Conservation (phyloP, 1,140 invertebrate species). For the Bradysia coprophila region DNA sequence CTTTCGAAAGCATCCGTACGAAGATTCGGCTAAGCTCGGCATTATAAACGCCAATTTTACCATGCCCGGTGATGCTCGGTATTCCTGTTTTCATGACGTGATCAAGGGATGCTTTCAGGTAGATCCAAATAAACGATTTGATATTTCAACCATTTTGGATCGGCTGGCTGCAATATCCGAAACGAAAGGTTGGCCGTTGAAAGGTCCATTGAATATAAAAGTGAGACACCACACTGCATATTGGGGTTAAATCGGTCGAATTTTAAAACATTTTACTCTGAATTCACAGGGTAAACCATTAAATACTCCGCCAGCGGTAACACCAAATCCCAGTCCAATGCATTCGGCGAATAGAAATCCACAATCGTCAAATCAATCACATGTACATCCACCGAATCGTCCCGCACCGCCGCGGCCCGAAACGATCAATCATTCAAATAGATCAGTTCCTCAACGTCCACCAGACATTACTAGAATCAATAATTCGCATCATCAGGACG, state of each 20-base stretch:
- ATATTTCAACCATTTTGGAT: conserved; percentile 61
- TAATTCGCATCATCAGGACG: too few species aligned
- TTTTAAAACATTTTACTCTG: too few species aligned
- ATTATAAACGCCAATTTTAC: conserved; percentile 96
- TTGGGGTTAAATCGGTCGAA: too few species aligned
- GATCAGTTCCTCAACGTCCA: too few species aligned
- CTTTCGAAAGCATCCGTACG: conserved; percentile 90
- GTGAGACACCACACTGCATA: conserved; percentile 36
- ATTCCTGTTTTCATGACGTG: conserved; percentile 74
- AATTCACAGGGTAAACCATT: conserved; percentile 16
- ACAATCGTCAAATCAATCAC: neutral
- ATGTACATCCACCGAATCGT: conserved; percentile 7
- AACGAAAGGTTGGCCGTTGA: conserved; percentile 56
- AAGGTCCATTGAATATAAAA: conserved; percentile 49
- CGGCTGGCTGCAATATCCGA: conserved; percentile 72
- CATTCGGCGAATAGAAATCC: conserved; percentile 2
- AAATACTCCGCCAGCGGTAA: conserved; percentile 9
- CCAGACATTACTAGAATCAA: too few species aligned
- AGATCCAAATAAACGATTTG: conserved; percentile 60
- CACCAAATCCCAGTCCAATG: conserved; percentile 8
- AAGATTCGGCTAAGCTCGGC: conserved; percentile 86
- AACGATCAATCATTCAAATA: conserved; percentile 6
- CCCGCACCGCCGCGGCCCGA: conserved; percentile 16
- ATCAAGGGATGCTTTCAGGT: conserved; percentile 73
- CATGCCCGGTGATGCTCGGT: conserved; percentile 58